phyloP scores from a whole-genome alignment of 2,797 vertebrate genomes.

The Alca torda region DNA sequence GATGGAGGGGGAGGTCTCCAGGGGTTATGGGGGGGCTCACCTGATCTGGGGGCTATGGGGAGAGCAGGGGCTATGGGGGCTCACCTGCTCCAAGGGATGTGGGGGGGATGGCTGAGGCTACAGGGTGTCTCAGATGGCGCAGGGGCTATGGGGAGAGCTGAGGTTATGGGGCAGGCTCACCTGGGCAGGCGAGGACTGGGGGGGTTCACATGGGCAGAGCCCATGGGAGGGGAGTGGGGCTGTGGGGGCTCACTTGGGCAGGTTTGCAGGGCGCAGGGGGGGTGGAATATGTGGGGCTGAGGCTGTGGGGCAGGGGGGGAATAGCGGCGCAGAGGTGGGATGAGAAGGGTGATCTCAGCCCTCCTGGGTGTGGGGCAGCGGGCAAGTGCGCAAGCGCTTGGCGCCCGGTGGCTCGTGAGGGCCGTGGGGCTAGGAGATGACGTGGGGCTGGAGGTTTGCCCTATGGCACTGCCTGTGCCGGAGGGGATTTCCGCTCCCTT shows the following conservation, averaged over 20 bases:
- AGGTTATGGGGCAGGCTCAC: neutral
- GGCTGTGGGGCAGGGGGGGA: no score
- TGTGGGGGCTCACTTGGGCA: neutral
- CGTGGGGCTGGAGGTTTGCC: neutral
- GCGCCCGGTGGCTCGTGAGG: no score
- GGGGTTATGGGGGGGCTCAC: neutral
- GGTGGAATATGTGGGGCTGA: neutral
- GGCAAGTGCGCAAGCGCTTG: neutral
- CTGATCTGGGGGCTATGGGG: neutral
- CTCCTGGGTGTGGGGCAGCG: neutral
- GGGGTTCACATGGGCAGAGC: neutral
- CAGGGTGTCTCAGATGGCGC: neutral
- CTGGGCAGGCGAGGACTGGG: neutral
- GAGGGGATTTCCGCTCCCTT: neutral
- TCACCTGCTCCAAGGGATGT: neutral
- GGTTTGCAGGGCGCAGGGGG: neutral
- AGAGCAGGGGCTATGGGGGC: neutral
- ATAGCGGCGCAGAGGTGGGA: neutral
- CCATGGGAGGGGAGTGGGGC: neutral
- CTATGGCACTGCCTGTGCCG: fast-evolving
- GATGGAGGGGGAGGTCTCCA: no score
- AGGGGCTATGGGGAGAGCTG: neutral
- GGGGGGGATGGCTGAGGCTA: neutral
- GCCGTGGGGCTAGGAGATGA: neutral
- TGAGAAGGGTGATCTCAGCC: neutral